Evolutionary conservation across 2,113 vertebrate species (phyloP), one percentile per base, ranked within the genome.

Genomic region (Bettongia penicillata): DNA sequence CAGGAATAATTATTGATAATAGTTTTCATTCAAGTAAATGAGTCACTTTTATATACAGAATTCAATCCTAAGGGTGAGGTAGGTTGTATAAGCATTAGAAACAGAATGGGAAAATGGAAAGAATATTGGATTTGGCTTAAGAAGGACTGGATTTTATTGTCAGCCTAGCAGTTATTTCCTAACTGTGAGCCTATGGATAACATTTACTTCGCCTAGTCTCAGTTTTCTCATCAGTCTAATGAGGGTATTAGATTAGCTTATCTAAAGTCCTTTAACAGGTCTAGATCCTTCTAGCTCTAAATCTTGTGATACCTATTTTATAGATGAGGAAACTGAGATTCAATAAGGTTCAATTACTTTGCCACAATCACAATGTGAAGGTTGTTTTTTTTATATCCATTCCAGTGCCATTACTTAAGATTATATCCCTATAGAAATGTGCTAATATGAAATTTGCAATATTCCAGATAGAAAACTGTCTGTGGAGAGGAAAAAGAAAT

Each of bases 361-460:
- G 5, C 19, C n/a, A 43, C 68, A 84, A 77, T 77, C 37, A 19
- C 68, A 43, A 43, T 84, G 19, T 84, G 68, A 84, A 84, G 68
- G 43, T 0, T 23, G 57, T 3, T 37, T 68, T 31, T 57, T 57
- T 10, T 84, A 77, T 77, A n/a, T 43, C 6, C n/a, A 37, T 84
- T n/a, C 16, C 37, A 8, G 5, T 19, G 25, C 16, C 50, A 93
- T 77, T 93, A 94, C 51, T 57, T 57, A 96, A 55, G 52, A 97
- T 37, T 37, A 93, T 93, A 9, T 61, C 93, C 89, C 28, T 91
- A 2, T 90, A 77, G 50, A 91, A 52, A 91, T 91, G 8, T 49
- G 91, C 92, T 94, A 55, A 28, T 53, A 57, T 93, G 14, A 93
- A 25, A 77, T 93, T 96, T 95, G 19, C 95, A 26, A 37, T 6